Conservation (phyloP, 2,888 invertebrate species). For the Pseudoips prasinana region DNA sequence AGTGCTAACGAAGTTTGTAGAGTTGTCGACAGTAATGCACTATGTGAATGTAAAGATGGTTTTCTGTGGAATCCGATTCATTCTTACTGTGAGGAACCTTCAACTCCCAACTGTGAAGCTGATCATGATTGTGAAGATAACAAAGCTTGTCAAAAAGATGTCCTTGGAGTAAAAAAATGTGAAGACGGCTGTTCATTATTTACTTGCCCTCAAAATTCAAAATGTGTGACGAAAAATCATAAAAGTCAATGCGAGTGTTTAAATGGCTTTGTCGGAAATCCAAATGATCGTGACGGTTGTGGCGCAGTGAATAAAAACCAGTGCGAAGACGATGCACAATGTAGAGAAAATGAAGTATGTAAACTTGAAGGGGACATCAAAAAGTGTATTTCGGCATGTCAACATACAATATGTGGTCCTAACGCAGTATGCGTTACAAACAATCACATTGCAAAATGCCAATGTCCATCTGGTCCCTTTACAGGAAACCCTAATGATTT, state of each 20-base stretch:
- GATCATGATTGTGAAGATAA: slow-evolving; percentile 87
- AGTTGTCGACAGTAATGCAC: slow-evolving; percentile 86
- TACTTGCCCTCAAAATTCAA: slow-evolving; percentile 92
- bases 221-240: slow-evolving; percentile 88
- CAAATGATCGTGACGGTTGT: slow-evolving; percentile 95
- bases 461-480: slow-evolving; percentile 93
- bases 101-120: slow-evolving; percentile 89
- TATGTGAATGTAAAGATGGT: slow-evolving; percentile 89
- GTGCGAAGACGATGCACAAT: slow-evolving; percentile 91
- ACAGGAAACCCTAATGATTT: slow-evolving; percentile 93
- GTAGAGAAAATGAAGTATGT: slow-evolving; percentile 91
- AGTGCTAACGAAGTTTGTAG: slow-evolving; percentile 91
- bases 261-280: slow-evolving; percentile 92
- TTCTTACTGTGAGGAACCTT: slow-evolving; percentile 92
- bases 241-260: slow-evolving; percentile 92
- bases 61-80: slow-evolving; percentile 92
- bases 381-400: slow-evolving; percentile 90
- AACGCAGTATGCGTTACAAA: slow-evolving; percentile 94
- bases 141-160: slow-evolving; percentile 91
- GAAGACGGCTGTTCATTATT: slow-evolving; percentile 88
- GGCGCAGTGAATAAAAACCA: slow-evolving; percentile 86
- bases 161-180: slow-evolving; percentile 92
- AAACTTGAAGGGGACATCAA: slow-evolving; percentile 82
- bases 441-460: slow-evolving; percentile 94
- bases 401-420: slow-evolving; percentile 89